Evolutionary conservation across 2,888 invertebrate species (phyloP), one percentile per base, ranked within the genome.

Genomic region (Andrena flavipes): DNA sequence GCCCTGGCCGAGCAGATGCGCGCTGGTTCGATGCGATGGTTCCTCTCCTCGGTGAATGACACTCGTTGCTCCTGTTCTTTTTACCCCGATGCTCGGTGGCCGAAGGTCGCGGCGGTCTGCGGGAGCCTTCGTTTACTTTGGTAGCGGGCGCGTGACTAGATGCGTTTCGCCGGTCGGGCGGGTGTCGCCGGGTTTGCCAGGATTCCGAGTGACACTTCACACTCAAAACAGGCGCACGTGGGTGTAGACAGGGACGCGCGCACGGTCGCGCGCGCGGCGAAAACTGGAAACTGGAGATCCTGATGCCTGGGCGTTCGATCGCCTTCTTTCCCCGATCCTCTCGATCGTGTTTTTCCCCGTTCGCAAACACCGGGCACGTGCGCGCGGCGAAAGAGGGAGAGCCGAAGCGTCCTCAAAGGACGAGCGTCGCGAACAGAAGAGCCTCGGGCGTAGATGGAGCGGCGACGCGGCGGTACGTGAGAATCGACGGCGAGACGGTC

Each of bases 141-240:
- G 83, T 77, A 62, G 56, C 56, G 59, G 48, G 59, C 69, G 65
- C 35, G 65, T 82, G 84, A 84, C 84, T 82, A 79, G 84, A 84
- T 67, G 42, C 62, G 79, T 73, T 76, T 84, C 23, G 35, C 69
- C 82, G 72, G 64, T 10, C 26, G 56, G 6, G 2, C 42, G 42
- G 42, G 42, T 42, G 42, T 29, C 16, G 42, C 8, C 29, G 30
- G 51, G 8, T 16, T 13, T 4, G 54, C 59, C n/a, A 33, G 59
- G 33, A 35, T 51, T 8, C 60, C 30, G 33, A 48, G 56, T 75
- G 68, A 81, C 78, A 70, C 23, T 1, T 26, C n/a, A 29, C 48
- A 16, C 54, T 62, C 71, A 51, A 78, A 84, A 80, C 82, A 82
- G 76, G 63, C 71, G 84, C 79, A 82, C 84, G 84, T 84, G 84